Base-by-base conservation (phyloP, 2,113 vertebrate species). In the Paracanthobrama guichenoti region DNA sequence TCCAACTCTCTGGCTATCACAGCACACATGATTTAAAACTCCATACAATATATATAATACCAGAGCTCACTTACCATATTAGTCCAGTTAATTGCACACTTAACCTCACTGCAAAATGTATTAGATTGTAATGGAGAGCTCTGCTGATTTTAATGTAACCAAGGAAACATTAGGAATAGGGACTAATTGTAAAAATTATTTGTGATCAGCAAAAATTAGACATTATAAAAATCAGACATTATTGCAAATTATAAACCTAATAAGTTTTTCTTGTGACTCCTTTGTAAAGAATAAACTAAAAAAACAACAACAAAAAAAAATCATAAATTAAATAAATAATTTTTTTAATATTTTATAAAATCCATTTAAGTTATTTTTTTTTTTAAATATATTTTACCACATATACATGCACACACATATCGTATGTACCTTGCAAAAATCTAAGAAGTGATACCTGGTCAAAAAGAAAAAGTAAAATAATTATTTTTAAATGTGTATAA, bases 1-100 rank as follows among this genome's bases (percentile, higher is more conserved):
- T 18, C 20, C 1, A 0, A 77, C 7, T n/a, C n/a, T 60, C 35
- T 62, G 42, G n/a, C n/a, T 46, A 79, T 42, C 44, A 22, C 35
- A 60, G 57, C 76, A 79, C 39, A 62, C 22, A 42, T 26, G 39
- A 79, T 79, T 62, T 35, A 79, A 62, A 79, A 26, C 57, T 62
- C 39, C 57, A 46, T 12, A 5, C 35, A 69, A 31, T 59, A 39
- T 24, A 78, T 42, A 53, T 13, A 55, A 13, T 55, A 22, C 35
- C 66, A 66, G 14, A 0, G 60, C 60, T 64, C 60, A 72, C 42
- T 24, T 72, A 22, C 2, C 42, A 2, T 72, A 44, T 16, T 42
- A 22, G 2, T 6, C 42, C 22, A 72, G 22, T 72, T n/a, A 46
- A 72, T 6, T 72, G 39, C 18, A 69, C 18, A 69, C 31, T 69